Percentiles rank a stretch among this genome's conserved stretches.
phyloP scores from a whole-genome alignment of 2,888 invertebrate species.

The Andrena marginata region DNA sequence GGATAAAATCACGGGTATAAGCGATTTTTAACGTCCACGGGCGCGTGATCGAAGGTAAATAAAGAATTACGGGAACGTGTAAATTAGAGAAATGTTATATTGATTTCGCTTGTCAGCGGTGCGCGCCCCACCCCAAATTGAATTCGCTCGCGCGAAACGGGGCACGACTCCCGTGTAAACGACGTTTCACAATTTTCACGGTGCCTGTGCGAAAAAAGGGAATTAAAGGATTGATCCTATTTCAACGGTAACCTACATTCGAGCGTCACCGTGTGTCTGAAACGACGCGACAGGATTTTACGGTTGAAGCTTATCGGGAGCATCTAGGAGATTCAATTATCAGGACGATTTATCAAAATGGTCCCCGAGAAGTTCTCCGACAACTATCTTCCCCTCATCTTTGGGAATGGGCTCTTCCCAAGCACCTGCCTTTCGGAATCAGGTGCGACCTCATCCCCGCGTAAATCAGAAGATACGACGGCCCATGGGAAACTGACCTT shows the following conservation, averaged over 20 bases:
- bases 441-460: constrained; percentile 56
- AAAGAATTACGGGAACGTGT: constrained; percentile 21
- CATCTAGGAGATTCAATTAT: constrained; percentile 52
- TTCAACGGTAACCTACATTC: not conserved
- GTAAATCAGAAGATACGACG: constrained; percentile 64
- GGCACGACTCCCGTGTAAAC: constrained; percentile 17
- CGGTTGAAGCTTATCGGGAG: not conserved
- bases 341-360: constrained; percentile 51
- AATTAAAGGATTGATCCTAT: not conserved
- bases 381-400: constrained; percentile 44
- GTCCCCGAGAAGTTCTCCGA: not conserved
- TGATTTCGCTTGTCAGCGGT: constrained; percentile 42
- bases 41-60: constrained; percentile 37
- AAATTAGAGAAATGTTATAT: constrained; percentile 44
- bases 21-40: constrained; percentile 58
- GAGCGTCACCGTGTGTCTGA: not conserved
- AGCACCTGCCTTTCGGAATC: constrained; percentile 63
- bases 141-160: constrained; percentile 11
- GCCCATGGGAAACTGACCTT: constrained; percentile 72
- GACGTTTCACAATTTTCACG: constrained; percentile 8
- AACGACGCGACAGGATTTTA: not conserved
- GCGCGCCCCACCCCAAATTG: constrained; percentile 11
- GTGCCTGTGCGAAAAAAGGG: not conserved
- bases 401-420: constrained; percentile 21
- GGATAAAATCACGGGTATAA: constrained; percentile 49